A percentile compares a stretch with the other conserved stretches of the same genome.
Conservation (phyloP, 2,888 invertebrate species). For the Erebia ligea region DNA sequence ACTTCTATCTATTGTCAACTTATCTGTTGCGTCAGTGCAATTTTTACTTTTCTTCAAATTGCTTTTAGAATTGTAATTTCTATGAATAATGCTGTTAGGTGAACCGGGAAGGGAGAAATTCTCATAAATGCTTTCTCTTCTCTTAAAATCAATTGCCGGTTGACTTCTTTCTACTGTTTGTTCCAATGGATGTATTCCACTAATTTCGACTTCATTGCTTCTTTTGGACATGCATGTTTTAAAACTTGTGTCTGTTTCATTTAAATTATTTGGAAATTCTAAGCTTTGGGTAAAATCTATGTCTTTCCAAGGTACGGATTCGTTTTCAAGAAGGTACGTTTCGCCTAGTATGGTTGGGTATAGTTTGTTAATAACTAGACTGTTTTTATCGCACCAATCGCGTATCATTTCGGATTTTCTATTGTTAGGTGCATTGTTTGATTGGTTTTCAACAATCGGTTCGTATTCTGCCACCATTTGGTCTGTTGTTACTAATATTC, state of each 20-base stretch:
- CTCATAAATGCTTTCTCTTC: conserved; percentile 64
- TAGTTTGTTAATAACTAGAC: conserved; percentile 68
- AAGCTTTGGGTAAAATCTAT: conserved; percentile 29
- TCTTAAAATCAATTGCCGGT: conserved; percentile 42
- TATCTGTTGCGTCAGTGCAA: conserved; percentile 1
- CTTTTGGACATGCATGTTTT: conserved; percentile 64
- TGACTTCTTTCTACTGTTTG: conserved; percentile 51
- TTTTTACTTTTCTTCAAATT: conserved; percentile 54
- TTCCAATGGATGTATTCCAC: conserved; percentile 62
- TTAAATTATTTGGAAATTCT: conserved; percentile 30
- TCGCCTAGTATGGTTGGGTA: conserved; percentile 74
- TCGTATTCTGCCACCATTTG: conserved; percentile 84
- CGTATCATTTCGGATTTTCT: conserved; percentile 72
- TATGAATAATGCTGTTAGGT: conserved; percentile 66
- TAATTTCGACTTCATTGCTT: conserved; percentile 57
- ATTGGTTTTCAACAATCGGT: conserved; percentile 59
- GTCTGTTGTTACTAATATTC: conserved; percentile 84
- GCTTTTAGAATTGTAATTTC: conserved; percentile 68
- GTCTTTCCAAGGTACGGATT: conserved; percentile 52
- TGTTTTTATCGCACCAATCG: conserved; percentile 74
- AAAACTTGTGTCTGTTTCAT: conserved; percentile 58
- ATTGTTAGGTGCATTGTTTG: conserved; percentile 49
- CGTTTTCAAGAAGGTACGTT: conserved; percentile 64
- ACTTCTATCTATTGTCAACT: neutral
- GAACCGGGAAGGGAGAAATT: conserved; percentile 76